These are phyloP conservation scores for Calidris pugnax DNA, from an alignment of 2,113 vertebrate genomes.

Conservation along the genomic window DNA sequence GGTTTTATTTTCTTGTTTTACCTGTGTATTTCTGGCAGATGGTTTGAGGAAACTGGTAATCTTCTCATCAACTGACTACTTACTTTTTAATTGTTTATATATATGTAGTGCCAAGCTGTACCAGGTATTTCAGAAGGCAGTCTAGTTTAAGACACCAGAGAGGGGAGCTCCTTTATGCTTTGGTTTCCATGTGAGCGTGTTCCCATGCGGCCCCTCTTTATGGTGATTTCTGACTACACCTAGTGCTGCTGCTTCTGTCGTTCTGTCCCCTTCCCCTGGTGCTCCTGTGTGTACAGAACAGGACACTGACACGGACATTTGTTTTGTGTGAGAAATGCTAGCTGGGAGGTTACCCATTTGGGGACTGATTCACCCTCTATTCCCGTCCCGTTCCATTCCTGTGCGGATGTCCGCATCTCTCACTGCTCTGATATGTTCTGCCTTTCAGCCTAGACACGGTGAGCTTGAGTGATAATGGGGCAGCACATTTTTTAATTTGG, in stretches of 20 bases:
- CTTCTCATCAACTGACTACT: background rate
- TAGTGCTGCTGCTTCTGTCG: background rate
- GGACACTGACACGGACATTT: background rate
- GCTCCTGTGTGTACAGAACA: background rate
- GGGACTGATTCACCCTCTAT: slow-evolving; percentile 23
- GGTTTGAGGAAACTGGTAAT: background rate
- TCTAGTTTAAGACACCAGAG: background rate
- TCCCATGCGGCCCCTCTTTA: background rate
- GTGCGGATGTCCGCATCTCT: background rate
- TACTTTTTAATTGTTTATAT: background rate
- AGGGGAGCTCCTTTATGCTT: background rate
- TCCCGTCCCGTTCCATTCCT: background rate
- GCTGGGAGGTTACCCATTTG: slow-evolving; percentile 2
- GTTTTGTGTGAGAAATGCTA: background rate
- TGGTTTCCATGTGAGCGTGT: background rate
- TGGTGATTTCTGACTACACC: background rate
- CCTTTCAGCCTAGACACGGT: background rate
- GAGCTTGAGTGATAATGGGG: background rate
- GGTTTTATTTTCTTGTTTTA: background rate
- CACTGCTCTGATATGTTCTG: background rate
- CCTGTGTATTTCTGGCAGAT: background rate
- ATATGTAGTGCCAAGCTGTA: background rate
- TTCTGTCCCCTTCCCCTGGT: background rate
- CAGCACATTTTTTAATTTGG: background rate
- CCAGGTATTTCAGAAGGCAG: background rate